Evolutionary conservation across 2,797 vertebrate species (phyloP), one percentile per base, ranked within the genome.

Genomic region (Chloroceryle amazona): DNA sequence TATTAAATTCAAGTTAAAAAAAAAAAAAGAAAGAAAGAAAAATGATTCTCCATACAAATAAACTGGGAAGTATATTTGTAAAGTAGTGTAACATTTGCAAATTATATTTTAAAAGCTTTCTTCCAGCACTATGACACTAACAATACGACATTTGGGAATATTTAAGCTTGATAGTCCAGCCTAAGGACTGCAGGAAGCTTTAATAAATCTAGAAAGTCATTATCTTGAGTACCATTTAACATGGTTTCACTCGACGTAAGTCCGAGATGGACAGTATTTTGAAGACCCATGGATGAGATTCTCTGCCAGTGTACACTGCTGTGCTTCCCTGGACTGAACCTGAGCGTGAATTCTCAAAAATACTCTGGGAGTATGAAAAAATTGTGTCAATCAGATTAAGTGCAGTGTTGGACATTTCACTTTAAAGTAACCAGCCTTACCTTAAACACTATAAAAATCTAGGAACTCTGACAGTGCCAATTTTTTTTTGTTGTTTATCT

Each of bases 41-140:
- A 83, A 61, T 76, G 63, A 70, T 84, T 93, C 60, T 89, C 42
- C 55, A 26, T 72, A 70, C 76, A 94, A 84, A 92, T 61, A 90
- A 89, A 73, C 35, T 65, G 62, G 75, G 76, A 90, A 78, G 31
- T 46, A 11, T 78, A 74, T 86, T 82, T 93, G 82, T 90, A 86
- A 84, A 86, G 33, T 47, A 79, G 29, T 49, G 29, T 51, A 90
- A 62, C 49, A 72, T 62, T 66, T 47, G 52, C 60, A 74, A 83
- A 60, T 83, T 60, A 37, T 65, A 52, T 89, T 91, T 94, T 84
- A 89, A 2, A 29, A 76, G 63, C 62, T 90, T 83, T 88, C 61
- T 63, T 91, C 86, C 33, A 81, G 70, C 39, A 52, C 63, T 66
- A 52, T 94, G 74, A 52, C 37, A 44, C 33, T 68, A 84, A 86